Percentiles rank a stretch among this genome's conserved stretches.
Conservation (phyloP, 1,140 invertebrate genomes). For the Hyles euphorbiae region DNA sequence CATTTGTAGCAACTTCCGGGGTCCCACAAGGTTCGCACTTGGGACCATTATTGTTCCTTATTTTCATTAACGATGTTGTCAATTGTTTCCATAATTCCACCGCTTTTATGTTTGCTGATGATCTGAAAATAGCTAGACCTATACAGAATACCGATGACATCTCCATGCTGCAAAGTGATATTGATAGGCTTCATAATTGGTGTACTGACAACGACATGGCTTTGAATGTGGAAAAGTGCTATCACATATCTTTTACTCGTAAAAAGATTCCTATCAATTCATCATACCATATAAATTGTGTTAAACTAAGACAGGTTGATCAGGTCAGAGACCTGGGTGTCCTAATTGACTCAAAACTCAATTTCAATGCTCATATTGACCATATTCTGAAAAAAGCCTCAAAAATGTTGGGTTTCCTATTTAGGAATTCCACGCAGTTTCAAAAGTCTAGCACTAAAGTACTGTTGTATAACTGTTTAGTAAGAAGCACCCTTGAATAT, state of each 20-base stretch:
- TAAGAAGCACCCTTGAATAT: no score
- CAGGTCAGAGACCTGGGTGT: no score
- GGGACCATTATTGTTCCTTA: conserved; percentile 10
- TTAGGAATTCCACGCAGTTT: no score
- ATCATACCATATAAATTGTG: no score
- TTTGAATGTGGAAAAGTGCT: not conserved
- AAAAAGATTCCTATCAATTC: not conserved
- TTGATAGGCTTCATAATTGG: conserved; percentile 7
- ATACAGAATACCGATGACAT: not conserved
- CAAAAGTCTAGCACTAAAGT: no score
- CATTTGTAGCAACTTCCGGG: conserved; percentile 1
- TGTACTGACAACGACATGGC: not conserved
- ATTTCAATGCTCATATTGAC: no score
- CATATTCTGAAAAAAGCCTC: no score
- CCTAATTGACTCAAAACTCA: no score
- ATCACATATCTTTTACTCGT: not conserved
- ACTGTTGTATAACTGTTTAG: no score
- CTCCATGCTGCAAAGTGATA: conserved; percentile 2
- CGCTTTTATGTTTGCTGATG: conserved; percentile 10
- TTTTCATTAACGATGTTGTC: conserved; percentile 13
- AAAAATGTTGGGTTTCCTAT: no score
- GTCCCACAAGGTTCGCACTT: conserved; percentile 13
- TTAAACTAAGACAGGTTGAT: no score
- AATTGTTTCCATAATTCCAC: conserved; percentile 4
- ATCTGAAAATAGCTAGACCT: conserved; percentile 6